phyloP scores from a whole-genome alignment of 2,888 invertebrate genomes.

The Biston betularia region DNA sequence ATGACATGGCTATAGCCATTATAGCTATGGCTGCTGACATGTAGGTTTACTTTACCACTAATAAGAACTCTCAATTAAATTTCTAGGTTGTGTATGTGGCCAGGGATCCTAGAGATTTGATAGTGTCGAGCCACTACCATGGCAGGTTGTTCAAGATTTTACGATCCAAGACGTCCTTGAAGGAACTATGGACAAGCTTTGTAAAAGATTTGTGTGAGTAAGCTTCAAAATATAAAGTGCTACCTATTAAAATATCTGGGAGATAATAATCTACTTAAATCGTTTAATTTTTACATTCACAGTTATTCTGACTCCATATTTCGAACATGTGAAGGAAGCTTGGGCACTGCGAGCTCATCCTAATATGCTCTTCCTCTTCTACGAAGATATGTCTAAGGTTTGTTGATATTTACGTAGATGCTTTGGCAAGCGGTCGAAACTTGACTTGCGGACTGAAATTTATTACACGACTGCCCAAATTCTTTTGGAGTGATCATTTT shows the following conservation, averaged over 20 bases:
- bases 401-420: neutral
- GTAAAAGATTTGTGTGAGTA: constrained; percentile 61
- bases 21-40: too few relatives aligned
- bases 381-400: constrained; percentile 87
- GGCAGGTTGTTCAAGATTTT: constrained; percentile 28
- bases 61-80: neutral
- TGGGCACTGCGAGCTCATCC: constrained; percentile 86
- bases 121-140: constrained; percentile 89
- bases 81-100: constrained; percentile 88
- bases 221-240: neutral
- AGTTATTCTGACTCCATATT: constrained; percentile 81
- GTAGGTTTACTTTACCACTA: too few relatives aligned
- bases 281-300: neutral
- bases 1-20: too few relatives aligned
- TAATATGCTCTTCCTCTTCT: constrained; percentile 90
- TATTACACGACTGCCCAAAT: too few relatives aligned
- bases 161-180: constrained; percentile 20
- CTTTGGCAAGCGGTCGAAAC: neutral
- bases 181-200: constrained; percentile 73
- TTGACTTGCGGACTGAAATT: too few relatives aligned
- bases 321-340: constrained; percentile 90
- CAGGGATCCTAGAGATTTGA: constrained; percentile 92
- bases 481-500: too few relatives aligned
- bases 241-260: too few relatives aligned
- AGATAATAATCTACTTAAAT: neutral